Conservation (phyloP, 2,888 invertebrate species). For the Crossocerus cetratus region DNA sequence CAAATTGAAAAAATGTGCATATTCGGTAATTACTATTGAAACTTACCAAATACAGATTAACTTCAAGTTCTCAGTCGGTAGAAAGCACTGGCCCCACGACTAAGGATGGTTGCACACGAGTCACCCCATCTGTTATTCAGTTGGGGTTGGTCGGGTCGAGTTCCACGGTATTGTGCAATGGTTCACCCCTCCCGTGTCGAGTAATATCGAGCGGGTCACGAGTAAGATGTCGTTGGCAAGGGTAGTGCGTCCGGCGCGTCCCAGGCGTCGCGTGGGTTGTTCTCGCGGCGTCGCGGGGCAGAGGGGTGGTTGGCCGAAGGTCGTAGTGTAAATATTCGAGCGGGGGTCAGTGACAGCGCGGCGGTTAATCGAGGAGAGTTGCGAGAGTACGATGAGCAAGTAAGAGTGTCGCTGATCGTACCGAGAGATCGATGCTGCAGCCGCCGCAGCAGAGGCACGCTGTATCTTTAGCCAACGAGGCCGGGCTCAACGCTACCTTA, state of each 20-base stretch:
- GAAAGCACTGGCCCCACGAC: too few relatives aligned
- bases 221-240: constrained; percentile 29
- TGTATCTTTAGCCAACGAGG: constrained; percentile 40
- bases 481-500: constrained; percentile 41
- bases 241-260: constrained; percentile 45
- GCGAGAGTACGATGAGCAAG: constrained; percentile 41
- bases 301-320: constrained; percentile 30
- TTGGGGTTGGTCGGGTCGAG: constrained; percentile 27
- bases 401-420: constrained; percentile 44
- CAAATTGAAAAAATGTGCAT: background rate
- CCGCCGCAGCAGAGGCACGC: constrained; percentile 52
- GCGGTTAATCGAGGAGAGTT: constrained; percentile 8
- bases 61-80: too few relatives aligned
- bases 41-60: too few relatives aligned
- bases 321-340: constrained; percentile 42
- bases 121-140: constrained; percentile 45
- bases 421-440: constrained; percentile 64
- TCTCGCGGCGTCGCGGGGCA: too few relatives aligned
- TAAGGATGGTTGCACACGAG: background rate
- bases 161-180: background rate
- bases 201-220: background rate
- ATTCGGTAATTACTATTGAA: too few relatives aligned
- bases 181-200: constrained; percentile 15
- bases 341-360: constrained; percentile 43
- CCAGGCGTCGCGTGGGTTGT: constrained; percentile 44